Evolutionary conservation across 2,888 invertebrate species (phyloP).

Genomic region (Sinhomidia bicolor): DNA sequence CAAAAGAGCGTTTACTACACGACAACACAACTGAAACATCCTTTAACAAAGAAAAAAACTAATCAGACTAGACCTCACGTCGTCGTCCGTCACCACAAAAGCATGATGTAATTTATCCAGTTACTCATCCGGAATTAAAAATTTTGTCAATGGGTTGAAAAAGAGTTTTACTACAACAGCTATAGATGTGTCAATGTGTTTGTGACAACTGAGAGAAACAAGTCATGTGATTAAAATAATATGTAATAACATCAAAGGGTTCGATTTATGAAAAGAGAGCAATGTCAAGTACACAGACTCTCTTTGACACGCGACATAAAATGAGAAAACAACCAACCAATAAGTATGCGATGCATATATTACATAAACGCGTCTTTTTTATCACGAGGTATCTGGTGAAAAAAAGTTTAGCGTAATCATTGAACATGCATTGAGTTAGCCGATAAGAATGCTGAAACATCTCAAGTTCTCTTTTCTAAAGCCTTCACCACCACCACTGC

Average conservation of each 20-base stretch:
- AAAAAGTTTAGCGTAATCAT: neutral
- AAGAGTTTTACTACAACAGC: neutral
- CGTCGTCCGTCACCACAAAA: constrained; percentile 34
- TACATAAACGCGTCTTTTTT: constrained; percentile 10
- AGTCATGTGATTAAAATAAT: neutral
- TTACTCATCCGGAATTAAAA: constrained; percentile 46
- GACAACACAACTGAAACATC: neutral
- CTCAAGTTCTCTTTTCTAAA: neutral
- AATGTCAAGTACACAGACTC: constrained; percentile 35
- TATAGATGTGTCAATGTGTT: neutral
- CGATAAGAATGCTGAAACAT: neutral
- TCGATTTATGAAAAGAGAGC: neutral
- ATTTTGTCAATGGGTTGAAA: neutral
- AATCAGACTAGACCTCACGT: neutral
- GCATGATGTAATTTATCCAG: constrained; percentile 35
- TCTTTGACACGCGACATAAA: constrained; percentile 15
- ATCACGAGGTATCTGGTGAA: neutral
- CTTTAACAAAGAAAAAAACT: neutral
- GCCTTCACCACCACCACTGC: neutral
- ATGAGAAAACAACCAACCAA: neutral
- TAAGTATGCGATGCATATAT: no score
- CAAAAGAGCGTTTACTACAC: neutral
- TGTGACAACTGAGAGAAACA: neutral
- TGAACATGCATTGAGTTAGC: neutral
- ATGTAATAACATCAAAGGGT: neutral